Percentiles rank a stretch among this genome's conserved stretches.
phyloP scores from a whole-genome alignment of 2,888 invertebrate genomes.

The Yponomeuta sedellus region DNA sequence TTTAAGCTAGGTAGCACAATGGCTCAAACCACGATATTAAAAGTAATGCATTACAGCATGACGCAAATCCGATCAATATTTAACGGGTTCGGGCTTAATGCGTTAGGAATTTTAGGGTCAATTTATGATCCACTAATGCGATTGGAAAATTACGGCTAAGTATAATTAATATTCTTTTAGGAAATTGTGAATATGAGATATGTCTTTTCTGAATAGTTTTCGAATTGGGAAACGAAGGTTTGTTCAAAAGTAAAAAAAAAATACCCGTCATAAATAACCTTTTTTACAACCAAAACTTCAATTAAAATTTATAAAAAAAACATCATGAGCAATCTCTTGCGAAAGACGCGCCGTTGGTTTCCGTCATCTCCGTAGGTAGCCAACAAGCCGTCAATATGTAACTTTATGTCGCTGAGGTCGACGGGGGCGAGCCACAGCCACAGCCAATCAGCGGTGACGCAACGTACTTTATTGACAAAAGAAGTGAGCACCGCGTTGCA shows the following conservation, averaged over 20 bases:
- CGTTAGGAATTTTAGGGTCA: constrained; percentile 46
- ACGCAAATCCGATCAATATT: constrained; percentile 71
- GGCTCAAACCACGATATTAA: not conserved
- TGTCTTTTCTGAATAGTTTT: not conserved
- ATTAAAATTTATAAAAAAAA: not conserved
- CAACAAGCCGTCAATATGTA: constrained; percentile 8
- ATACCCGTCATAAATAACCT: too few species aligned
- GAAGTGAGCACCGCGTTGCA: constrained; percentile 11
- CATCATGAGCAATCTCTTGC: constrained; percentile 8
- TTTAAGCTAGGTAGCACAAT: not conserved
- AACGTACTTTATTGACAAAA: constrained; percentile 25
- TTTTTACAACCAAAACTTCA: too few species aligned
- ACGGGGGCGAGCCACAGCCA: constrained; percentile 33
- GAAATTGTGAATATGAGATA: too few species aligned
- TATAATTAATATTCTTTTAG: not conserved
- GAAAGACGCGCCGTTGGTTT: constrained; percentile 3
- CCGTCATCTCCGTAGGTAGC: constrained; percentile 1
- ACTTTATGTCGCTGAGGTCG: constrained; percentile 13
- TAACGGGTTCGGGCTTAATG: constrained; percentile 53
- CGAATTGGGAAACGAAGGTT: too few species aligned
- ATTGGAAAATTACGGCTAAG: constrained; percentile 30
- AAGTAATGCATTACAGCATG: constrained; percentile 31
- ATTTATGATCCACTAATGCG: constrained; percentile 51
- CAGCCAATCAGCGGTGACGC: constrained; percentile 37
- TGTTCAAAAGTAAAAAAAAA: too few species aligned